Base-by-base conservation (phyloP, 2,888 invertebrate genomes). In the Xanthia icteritia region DNA sequence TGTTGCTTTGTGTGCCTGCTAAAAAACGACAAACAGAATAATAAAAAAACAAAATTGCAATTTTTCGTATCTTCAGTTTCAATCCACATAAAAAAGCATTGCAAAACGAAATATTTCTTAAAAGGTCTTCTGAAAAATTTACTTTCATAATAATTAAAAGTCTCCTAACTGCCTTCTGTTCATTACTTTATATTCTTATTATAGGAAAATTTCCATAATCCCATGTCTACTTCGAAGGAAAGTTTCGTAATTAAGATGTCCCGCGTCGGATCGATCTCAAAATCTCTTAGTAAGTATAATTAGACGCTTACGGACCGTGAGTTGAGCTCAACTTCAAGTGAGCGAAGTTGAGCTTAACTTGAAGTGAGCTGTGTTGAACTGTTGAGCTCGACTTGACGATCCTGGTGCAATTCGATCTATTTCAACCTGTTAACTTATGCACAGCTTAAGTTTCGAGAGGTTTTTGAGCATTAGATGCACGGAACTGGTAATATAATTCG, bases 241-340 rank as follows among this genome's bases (percentile, higher is more conserved):
- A 81, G 48, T 81, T 81, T 81, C n/a, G 6, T 66, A 81, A 81
- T 81, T 70, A 81, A 76, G 70, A 61, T 15, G 45, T 68, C 36
- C n/a, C 11, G 27, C 9, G 20, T 70, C 39, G 42, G 56, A 54
- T 75, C 69, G 81, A 69, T 81, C n/a, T 64, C 60, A 5, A 60
- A 73, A 51, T 68, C 61, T 54, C 56, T 39, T 36, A 13, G 36
- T 58, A 61, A 39, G 42, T 58, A 69, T 68, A 80, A 74, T 79
- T 64, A 60, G 58, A 69, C 15, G 68, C 36, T 67, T 23, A 60
- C n/a, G 36, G 20, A 42, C 17, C 67, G 48, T 51, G 17, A 13
- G 36, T 23, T 23, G 39, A 65, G 56, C 39, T 58, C 39, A 64
- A 76, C 76, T 60, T 75, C 13, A 48, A 73, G 31, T 4, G 39